Base-by-base conservation (phyloP, 2,888 invertebrate species). In the Axea sp. region DNA sequence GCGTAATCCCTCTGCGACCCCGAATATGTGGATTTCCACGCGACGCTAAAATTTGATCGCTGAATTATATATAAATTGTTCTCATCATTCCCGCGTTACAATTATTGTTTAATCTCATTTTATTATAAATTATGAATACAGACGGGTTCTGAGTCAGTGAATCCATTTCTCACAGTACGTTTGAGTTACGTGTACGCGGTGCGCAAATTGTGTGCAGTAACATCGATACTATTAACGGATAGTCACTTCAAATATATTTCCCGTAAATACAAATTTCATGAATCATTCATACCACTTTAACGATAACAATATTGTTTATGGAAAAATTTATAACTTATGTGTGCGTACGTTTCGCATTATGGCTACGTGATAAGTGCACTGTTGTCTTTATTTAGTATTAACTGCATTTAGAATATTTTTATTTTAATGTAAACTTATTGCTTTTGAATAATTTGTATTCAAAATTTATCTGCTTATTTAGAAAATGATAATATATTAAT, bases 191-290 rank as follows among this genome's bases (percentile, higher is more conserved):
- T 37, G n/a, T n/a, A n/a, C 62, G 55, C 59, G 67, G 68, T 67
- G 64, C 65, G 57, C 74, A 73, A 80, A 77, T 80, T 77, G 74
- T 60, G 72, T 71, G 62, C 76, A 35, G 65, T 64, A 75, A 77
- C 76, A 79, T 79, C 75, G 77, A 41, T 51, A 73, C 68, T 77
- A 77, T 78, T 77, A 80, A 77, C 74, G 51, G 73, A 62, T 72
- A 72, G 39, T 57, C 45, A 47, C 14, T 64, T 47, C 33, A 49
- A 57, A 57, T 55, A 64, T 41, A 62, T 60, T 53, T 39, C 31
- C 47, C 39, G 39, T 71, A 62, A 62, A 71, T 55, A 62, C 24
- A 57, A 47, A 47, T 47, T 67, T 67, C 47, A 59, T 59, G 41
- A 68, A 59, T 68, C 47, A 59, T 68, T 51, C 59, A 37, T 45